Conservation (phyloP, 2,113 vertebrate genomes). For the Coracopsis vasa region DNA sequence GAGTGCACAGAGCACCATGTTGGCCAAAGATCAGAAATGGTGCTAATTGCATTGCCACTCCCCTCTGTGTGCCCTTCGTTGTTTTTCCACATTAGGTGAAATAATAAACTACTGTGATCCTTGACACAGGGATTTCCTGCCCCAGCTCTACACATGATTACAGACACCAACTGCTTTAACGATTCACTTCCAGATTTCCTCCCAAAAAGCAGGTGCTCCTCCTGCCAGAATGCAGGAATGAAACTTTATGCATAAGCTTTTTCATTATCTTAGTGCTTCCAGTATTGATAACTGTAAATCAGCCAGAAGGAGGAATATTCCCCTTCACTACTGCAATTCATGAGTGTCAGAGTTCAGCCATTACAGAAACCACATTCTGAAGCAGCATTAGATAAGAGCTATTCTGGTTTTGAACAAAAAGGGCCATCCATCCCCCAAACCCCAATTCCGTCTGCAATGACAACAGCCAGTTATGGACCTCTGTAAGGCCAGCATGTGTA, state of each 20-base stretch:
- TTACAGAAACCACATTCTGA: neutral
- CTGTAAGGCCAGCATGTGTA: neutral
- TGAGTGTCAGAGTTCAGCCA: neutral
- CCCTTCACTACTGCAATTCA: neutral
- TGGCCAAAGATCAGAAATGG: conserved; percentile 21
- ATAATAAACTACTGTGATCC: neutral
- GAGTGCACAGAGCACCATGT: neutral
- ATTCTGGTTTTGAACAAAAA: neutral
- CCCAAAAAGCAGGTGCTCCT: neutral
- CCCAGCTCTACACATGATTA: neutral
- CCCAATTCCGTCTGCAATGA: neutral
- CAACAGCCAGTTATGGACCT: fast-evolving
- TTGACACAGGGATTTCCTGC: conserved; percentile 5
- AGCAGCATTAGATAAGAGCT: neutral
- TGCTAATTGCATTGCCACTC: conserved; percentile 3
- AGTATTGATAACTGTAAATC: neutral
- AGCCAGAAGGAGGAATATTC: neutral
- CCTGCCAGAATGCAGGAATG: neutral
- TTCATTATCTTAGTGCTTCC: neutral
- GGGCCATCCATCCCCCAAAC: neutral
- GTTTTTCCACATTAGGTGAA: neutral
- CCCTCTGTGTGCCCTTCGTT: neutral
- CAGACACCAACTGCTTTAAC: neutral
- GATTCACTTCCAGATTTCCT: neutral
- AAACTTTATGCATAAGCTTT: neutral